phyloP scores from a whole-genome alignment of 1,140 invertebrate species.

The Cydia pomonella region DNA sequence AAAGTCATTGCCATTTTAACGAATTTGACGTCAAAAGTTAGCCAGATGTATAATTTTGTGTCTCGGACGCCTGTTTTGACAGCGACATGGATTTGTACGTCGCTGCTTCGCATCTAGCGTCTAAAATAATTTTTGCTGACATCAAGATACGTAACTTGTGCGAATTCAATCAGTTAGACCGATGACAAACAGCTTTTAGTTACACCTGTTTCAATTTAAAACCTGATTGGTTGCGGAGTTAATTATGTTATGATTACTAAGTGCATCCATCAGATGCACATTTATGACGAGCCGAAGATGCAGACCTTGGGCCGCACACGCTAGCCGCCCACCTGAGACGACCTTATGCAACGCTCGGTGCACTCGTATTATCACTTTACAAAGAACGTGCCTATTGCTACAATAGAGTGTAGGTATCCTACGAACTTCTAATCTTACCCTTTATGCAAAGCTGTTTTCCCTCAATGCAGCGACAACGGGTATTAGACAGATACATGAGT shows the following conservation, averaged over 20 bases:
- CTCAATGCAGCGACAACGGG: too few relatives aligned
- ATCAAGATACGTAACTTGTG: background rate
- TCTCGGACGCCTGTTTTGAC: background rate
- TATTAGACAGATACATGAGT: background rate
- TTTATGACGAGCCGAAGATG: conserved; percentile 34
- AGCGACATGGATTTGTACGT: background rate
- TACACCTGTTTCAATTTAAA: background rate
- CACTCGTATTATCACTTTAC: conserved; percentile 54
- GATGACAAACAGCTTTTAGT: background rate
- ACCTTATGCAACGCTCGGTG: conserved; percentile 53
- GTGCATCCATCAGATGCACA: conserved; percentile 9
- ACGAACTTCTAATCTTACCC: conserved; percentile 38
- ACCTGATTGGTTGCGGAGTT: background rate
- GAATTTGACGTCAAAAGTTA: too few relatives aligned
- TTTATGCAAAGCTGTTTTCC: conserved; percentile 4
- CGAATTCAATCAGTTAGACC: background rate
- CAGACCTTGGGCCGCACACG: conserved; percentile 42
- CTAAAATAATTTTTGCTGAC: conserved; percentile 8
- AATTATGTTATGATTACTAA: background rate
- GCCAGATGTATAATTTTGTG: background rate
- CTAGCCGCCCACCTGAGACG: conserved; percentile 47
- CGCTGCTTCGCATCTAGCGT: background rate
- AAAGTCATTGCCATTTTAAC: too few relatives aligned
- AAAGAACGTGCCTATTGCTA: conserved; percentile 32
- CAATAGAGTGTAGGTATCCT: too few relatives aligned